Conservation (phyloP, 2,113 vertebrate genomes). For the Pipa parva region DNA sequence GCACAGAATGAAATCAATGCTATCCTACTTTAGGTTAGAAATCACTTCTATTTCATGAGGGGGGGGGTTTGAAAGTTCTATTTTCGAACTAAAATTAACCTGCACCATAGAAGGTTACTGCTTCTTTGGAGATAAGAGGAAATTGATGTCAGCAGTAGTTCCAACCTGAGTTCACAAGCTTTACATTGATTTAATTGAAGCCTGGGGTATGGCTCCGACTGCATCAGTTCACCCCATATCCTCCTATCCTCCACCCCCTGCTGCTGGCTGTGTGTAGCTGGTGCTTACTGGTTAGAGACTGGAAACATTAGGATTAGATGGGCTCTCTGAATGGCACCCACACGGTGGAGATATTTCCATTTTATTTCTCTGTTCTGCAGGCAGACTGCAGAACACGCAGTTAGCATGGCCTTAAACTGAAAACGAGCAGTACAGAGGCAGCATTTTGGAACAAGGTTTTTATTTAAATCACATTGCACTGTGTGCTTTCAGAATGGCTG, state of each 20-base stretch:
- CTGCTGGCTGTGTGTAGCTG: not conserved
- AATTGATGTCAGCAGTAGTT: no score
- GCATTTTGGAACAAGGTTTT: not conserved
- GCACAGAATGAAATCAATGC: no score
- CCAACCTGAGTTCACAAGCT: no score
- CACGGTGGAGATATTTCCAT: conserved; percentile 15
- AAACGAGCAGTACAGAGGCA: conserved; percentile 1
- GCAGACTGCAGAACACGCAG: conserved; percentile 28
- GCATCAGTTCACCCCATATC: not conserved
- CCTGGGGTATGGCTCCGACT: not conserved
- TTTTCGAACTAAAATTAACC: no score
- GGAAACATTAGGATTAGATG: not conserved
- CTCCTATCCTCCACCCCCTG: not conserved
- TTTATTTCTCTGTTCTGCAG: conserved; percentile 11
- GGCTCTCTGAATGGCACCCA: conserved; percentile 13
- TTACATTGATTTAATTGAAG: not conserved
- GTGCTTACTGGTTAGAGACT: not conserved
- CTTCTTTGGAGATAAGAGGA: no score
- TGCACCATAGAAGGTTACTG: no score
- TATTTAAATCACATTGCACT: not conserved
- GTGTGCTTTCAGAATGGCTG: conserved; percentile 1
- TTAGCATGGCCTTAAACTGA: conserved; percentile 23
- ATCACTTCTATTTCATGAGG: no score
- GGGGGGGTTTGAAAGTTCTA: no score
- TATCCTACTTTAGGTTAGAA: no score